A percentile compares a stretch with the other conserved stretches of the same genome.
phyloP scores from a whole-genome alignment of 2,888 invertebrate species.

The Hydropsyche betteni region DNA sequence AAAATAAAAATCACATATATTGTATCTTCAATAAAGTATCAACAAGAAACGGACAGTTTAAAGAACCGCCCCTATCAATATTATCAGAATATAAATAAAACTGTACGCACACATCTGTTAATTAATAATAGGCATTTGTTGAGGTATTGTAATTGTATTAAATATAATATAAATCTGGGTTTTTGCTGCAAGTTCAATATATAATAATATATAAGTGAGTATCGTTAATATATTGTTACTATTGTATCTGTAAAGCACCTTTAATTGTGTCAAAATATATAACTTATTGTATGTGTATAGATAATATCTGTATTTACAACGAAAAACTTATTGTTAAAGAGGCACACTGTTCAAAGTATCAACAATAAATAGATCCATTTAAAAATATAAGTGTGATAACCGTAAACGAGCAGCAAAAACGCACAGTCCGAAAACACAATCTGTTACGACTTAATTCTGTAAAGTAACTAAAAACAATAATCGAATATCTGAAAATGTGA shows the following conservation, averaged over 20 bases:
- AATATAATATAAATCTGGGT: constrained; percentile 49
- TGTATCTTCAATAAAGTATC: neutral
- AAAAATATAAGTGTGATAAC: constrained; percentile 35
- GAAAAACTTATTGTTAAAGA: constrained; percentile 45
- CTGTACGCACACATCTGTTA: constrained; percentile 5
- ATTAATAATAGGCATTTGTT: constrained; percentile 35
- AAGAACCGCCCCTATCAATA: neutral
- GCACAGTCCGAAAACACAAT: constrained; percentile 10
- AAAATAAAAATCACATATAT: neutral
- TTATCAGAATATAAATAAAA: neutral
- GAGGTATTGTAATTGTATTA: constrained; percentile 38
- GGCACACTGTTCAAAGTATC: constrained; percentile 46
- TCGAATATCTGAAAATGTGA: too few relatives aligned
- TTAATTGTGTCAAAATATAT: constrained; percentile 28
- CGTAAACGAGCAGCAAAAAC: constrained; percentile 41
- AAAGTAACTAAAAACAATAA: too few relatives aligned
- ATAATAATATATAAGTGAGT: too few relatives aligned
- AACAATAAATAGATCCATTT: constrained; percentile 40
- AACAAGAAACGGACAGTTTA: neutral
- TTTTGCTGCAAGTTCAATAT: constrained; percentile 51
- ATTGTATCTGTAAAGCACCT: constrained; percentile 54
- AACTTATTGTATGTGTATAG: constrained; percentile 35
- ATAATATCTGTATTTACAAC: constrained; percentile 35
- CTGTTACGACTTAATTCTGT: too few relatives aligned
- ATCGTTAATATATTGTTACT: constrained; percentile 55